Evolutionary conservation across 2,888 invertebrate species (phyloP).

Genomic region (Alsophila aescularia): DNA sequence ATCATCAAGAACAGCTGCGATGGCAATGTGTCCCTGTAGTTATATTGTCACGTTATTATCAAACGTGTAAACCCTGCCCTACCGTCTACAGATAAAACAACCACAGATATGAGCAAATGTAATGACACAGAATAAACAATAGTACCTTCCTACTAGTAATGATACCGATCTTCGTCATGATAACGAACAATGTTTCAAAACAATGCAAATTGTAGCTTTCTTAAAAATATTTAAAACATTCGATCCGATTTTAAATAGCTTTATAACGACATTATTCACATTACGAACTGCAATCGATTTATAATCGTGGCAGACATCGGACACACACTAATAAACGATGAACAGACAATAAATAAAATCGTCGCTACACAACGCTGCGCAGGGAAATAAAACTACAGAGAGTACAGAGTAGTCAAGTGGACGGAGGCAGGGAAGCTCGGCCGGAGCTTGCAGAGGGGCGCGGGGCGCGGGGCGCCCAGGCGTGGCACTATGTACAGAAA

Average conservation of each 20-base stretch:
- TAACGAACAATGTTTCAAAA: not conserved
- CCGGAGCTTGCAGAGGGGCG: slow-evolving; percentile 43
- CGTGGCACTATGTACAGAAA: slow-evolving; percentile 71
- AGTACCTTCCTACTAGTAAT: no score
- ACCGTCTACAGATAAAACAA: not conserved
- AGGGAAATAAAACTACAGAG: slow-evolving; percentile 42
- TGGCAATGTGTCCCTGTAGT: not conserved
- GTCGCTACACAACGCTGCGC: slow-evolving; percentile 40
- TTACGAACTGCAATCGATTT: slow-evolving; percentile 55
- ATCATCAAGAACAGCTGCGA: not conserved
- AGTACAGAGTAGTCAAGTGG: slow-evolving; percentile 31
- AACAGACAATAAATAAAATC: slow-evolving; percentile 55
- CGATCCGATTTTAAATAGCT: slow-evolving; percentile 41
- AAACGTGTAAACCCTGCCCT: no score
- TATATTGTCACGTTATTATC: not conserved
- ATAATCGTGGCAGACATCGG: slow-evolving; percentile 47
- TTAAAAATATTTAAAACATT: slow-evolving; percentile 37
- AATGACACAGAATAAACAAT: no score
- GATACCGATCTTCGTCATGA: no score
- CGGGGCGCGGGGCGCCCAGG: slow-evolving; percentile 45
- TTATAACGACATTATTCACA: slow-evolving; percentile 49
- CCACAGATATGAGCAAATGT: not conserved
- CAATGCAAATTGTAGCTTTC: not conserved
- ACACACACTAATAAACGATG: slow-evolving; percentile 53
- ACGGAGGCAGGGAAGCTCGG: slow-evolving; percentile 40